A percentile compares a stretch with the other conserved stretches of the same genome.
These are phyloP conservation scores for Pleuronectes platessa DNA, from an alignment of 2,113 vertebrate species.

Conservation along the genomic window DNA sequence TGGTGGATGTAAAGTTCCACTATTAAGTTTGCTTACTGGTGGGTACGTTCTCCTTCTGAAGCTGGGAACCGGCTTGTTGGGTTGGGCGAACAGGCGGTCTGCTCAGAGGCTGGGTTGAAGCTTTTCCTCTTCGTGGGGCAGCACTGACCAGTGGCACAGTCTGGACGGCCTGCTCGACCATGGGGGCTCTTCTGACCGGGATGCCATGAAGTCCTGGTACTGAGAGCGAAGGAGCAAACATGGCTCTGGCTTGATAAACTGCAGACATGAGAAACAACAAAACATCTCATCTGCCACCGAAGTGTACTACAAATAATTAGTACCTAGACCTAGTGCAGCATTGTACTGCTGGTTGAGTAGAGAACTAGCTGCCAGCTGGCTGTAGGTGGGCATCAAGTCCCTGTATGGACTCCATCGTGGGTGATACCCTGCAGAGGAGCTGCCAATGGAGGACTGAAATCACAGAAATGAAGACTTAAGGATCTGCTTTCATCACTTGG, in stretches of 20 bases:
- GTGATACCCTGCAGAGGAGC: constrained; percentile 86
- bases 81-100: constrained; percentile 64
- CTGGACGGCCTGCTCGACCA: constrained; percentile 98
- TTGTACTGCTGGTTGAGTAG: constrained; percentile 95
- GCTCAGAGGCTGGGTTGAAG: constrained; percentile 54
- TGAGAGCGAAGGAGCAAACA: not conserved
- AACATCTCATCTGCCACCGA: too few relatives aligned
- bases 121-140: constrained; percentile 77
- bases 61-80: constrained; percentile 58
- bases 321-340: constrained; percentile 91
- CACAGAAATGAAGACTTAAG: constrained; percentile 28
- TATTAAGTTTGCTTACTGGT: constrained; percentile 50
- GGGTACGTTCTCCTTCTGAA: constrained; percentile 67
- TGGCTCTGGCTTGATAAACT: not conserved
- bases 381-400: constrained; percentile 89
- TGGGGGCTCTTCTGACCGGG: constrained; percentile 88
- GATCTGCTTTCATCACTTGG: not conserved
- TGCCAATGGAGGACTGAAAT: constrained; percentile 90
- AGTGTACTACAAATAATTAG: not conserved
- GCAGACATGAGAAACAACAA: constrained; percentile 9
- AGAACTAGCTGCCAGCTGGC: constrained; percentile 91
- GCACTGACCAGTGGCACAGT: constrained; percentile 85
- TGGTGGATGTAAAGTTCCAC: not conserved
- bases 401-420: constrained; percentile 94
- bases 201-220: constrained; percentile 64